These are phyloP conservation scores for Dicranocentrus wangi DNA, from an alignment of 2,888 invertebrate species.

Conservation along the genomic window DNA sequence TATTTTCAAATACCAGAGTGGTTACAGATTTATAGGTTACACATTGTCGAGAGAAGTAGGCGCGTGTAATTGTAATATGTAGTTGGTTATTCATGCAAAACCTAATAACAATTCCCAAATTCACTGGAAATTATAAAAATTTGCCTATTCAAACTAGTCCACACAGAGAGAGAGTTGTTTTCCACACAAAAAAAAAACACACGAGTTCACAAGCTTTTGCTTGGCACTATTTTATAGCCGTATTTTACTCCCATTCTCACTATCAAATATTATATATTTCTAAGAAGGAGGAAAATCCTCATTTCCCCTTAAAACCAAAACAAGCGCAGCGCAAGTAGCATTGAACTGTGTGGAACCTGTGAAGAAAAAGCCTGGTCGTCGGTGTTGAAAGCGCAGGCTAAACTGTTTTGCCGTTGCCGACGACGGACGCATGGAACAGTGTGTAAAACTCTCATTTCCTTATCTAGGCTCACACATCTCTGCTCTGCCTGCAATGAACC, in stretches of 20 bases:
- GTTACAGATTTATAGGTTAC: too few species aligned
- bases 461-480: constrained; percentile 24
- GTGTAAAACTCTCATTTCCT: constrained; percentile 44
- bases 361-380: too few species aligned
- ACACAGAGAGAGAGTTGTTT: background rate
- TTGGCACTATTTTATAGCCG: background rate
- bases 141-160: constrained; percentile 27
- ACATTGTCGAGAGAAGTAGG: too few species aligned
- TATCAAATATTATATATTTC: constrained; percentile 20
- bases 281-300: constrained; percentile 43
- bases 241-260: too few species aligned
- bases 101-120: constrained; percentile 28
- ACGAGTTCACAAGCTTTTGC: background rate
- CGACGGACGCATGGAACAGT: background rate
- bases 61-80: too few species aligned
- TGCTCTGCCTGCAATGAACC: background rate
- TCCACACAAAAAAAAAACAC: background rate
- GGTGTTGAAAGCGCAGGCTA: too few species aligned
- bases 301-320: constrained; percentile 32
- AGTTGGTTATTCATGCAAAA: constrained; percentile 59
- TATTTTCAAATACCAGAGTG: too few species aligned
- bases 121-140: constrained; percentile 42
- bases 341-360: too few species aligned
- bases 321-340: background rate
- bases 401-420: background rate